Evolutionary conservation across 2,888 invertebrate genomes (phyloP).

Genomic region (Portevinia maculata): DNA sequence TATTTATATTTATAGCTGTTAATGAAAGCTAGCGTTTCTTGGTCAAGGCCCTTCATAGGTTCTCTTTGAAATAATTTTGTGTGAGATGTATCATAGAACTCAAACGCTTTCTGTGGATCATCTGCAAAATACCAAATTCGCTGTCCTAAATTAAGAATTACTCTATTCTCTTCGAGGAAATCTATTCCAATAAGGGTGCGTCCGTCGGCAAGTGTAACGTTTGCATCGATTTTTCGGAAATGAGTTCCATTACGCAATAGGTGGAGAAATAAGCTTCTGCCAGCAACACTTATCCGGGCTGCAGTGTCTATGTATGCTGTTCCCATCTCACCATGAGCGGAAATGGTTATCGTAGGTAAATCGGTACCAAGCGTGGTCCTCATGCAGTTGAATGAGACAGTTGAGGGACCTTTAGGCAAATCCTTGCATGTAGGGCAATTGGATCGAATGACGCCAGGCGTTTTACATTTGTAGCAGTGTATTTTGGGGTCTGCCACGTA

Average conservation of each 20-base stretch:
- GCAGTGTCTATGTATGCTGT: conserved; percentile 45
- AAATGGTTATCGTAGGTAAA: conserved; percentile 25
- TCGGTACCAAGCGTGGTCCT: conserved; percentile 18
- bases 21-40: neutral
- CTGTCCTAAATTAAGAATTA: conserved; percentile 32
- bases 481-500: neutral
- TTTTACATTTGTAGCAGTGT: conserved; percentile 41
- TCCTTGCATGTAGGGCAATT: conserved; percentile 35
- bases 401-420: conserved; percentile 23
- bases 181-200: conserved; percentile 35
- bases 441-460: conserved; percentile 24
- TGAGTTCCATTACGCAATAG: conserved; percentile 33
- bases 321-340: conserved; percentile 21
- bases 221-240: conserved; percentile 37
- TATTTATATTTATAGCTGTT: no score
- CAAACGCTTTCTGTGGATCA: neutral
- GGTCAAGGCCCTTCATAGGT: no score
- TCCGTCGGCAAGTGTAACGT: conserved; percentile 61
- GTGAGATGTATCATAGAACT: conserved; percentile 33
- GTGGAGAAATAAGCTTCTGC: conserved; percentile 36
- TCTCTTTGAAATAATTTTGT: no score
- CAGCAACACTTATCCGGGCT: conserved; percentile 33
- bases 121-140: conserved; percentile 31
- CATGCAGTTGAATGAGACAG: conserved; percentile 24
- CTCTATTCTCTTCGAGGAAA: conserved; percentile 39